phyloP scores from a whole-genome alignment of 2,113 vertebrate genomes.

The Circaetus gallicus region DNA sequence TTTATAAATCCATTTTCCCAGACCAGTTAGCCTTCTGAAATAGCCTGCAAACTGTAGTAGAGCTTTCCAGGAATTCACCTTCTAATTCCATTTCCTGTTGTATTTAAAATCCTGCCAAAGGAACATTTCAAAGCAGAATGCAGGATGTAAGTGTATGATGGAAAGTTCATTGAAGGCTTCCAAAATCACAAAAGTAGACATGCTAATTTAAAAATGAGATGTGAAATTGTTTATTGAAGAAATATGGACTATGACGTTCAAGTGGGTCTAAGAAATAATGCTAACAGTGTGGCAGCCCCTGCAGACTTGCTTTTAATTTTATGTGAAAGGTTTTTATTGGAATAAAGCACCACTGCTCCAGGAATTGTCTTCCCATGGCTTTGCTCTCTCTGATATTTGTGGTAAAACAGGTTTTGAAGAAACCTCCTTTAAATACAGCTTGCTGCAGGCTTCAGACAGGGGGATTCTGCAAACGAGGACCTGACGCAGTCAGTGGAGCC shows the following conservation, averaged over 20 bases:
- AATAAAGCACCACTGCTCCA: neutral
- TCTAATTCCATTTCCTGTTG: conserved; percentile 19
- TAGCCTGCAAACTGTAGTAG: neutral
- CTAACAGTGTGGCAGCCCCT: neutral
- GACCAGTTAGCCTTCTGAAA: neutral
- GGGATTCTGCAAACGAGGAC: neutral
- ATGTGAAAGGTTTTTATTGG: neutral
- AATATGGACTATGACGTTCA: neutral
- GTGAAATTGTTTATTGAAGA: neutral
- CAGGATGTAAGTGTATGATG: neutral
- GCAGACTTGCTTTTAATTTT: neutral
- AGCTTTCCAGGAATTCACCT: conserved; percentile 27
- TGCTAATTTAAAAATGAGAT: neutral
- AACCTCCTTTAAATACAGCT: rapidly evolving
- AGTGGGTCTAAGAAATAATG: neutral
- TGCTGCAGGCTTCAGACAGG: neutral
- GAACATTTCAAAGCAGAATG: neutral
- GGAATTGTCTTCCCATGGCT: rapidly evolving
- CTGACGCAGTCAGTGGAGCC: neutral
- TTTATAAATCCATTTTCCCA: conserved; percentile 5
- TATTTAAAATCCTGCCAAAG: conserved; percentile 8
- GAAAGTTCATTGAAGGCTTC: neutral
- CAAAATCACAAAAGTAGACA: neutral
- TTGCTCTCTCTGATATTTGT: neutral
- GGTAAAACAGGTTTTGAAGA: neutral